Conservation (phyloP, 2,113 vertebrate genomes). For the Oenanthe oenanthe region DNA sequence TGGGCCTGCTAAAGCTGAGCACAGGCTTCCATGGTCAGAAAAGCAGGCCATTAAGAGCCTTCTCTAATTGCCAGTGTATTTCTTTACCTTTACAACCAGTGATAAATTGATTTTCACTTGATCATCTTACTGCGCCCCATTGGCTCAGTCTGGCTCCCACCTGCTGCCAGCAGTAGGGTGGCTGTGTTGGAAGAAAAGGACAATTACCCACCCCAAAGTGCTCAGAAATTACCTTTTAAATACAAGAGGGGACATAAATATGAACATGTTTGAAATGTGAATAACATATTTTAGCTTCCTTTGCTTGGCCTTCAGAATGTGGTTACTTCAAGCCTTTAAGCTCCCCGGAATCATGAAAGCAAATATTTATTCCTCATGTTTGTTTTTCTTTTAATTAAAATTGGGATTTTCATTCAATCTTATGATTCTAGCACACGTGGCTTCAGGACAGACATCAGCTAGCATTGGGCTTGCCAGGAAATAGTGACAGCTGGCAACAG, state of each 20-base stretch:
- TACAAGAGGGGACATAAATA: neutral
- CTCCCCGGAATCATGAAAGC: neutral
- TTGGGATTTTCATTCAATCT: neutral
- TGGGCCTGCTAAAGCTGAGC: neutral
- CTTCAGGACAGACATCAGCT: neutral
- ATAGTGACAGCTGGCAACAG: neutral
- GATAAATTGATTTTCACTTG: conserved; percentile 58
- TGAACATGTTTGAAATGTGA: neutral
- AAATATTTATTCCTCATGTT: conserved; percentile 15
- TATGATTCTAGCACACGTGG: neutral
- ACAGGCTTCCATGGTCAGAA: neutral
- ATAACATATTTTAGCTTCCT: neutral
- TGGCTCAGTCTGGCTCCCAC: neutral
- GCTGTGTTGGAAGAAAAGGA: neutral
- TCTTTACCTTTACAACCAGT: conserved; percentile 53
- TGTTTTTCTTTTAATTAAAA: conserved; percentile 38
- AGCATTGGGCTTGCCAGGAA: neutral
- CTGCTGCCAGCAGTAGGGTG: neutral
- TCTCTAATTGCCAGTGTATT: conserved; percentile 24
- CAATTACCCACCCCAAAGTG: neutral
- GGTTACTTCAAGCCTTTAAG: neutral
- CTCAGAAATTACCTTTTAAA: neutral
- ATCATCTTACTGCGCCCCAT: neutral
- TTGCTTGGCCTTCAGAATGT: neutral
- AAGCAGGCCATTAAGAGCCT: neutral